phyloP scores from a whole-genome alignment of 2,113 vertebrate species.

The Paracanthobrama guichenoti region DNA sequence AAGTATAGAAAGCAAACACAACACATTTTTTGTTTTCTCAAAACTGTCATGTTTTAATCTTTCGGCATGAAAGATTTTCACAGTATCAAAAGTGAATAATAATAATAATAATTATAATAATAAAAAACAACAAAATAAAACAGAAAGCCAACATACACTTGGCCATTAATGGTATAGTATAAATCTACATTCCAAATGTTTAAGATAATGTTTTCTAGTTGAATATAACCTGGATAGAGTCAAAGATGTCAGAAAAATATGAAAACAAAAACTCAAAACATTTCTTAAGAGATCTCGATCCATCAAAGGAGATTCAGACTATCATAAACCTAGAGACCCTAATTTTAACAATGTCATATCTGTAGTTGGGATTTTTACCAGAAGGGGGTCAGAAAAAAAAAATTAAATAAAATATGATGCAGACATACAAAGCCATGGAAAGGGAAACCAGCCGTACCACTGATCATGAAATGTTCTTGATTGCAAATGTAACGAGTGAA shows the following conservation, averaged over 20 bases:
- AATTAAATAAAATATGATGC: background rate
- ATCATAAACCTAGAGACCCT: constrained; percentile 56
- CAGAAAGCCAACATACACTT: constrained; percentile 78
- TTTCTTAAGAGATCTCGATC: constrained; percentile 58
- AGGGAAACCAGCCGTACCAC: background rate
- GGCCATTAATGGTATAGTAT: constrained; percentile 79
- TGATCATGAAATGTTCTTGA: background rate
- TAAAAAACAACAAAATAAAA: constrained; percentile 62
- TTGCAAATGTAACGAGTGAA: constrained; percentile 26
- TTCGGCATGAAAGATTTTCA: constrained; percentile 91
- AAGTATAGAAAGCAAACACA: constrained; percentile 65
- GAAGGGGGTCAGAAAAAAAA: constrained; percentile 43
- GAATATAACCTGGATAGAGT: constrained; percentile 82
- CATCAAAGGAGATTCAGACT: constrained; percentile 57
- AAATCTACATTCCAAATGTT: constrained; percentile 83
- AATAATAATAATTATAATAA: constrained; percentile 59
- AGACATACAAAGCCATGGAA: background rate
- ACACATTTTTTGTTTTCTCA: constrained; percentile 75
- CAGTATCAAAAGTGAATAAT: constrained; percentile 93
- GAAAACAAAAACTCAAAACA: constrained; percentile 68
- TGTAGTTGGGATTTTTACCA: constrained; percentile 46
- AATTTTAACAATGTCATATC: constrained; percentile 51
- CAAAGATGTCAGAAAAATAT: constrained; percentile 72
- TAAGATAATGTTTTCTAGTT: constrained; percentile 77
- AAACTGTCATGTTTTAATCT: constrained; percentile 91